phyloP scores from a whole-genome alignment of 2,113 vertebrate genomes.

The Myrmophylax atrothorax region DNA sequence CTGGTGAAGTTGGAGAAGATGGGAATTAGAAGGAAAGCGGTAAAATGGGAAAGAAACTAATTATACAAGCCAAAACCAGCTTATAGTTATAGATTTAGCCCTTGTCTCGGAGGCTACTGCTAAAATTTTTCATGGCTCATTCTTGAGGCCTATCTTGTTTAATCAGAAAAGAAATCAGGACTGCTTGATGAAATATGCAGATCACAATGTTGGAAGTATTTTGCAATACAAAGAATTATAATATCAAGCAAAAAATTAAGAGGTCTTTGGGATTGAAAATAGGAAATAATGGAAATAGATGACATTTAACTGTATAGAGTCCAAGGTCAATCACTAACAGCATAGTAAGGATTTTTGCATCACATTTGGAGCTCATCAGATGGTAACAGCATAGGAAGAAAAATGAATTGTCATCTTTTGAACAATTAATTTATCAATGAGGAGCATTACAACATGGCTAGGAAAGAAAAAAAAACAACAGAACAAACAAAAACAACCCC shows the following conservation, averaged over 20 bases:
- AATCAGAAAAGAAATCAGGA: constrained; percentile 50
- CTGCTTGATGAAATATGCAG: constrained; percentile 52
- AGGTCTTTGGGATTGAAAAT: not conserved
- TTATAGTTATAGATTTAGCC: not conserved
- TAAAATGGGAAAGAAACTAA: not conserved
- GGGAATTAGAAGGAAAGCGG: not conserved
- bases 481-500: fast-evolving
- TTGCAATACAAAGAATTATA: constrained; percentile 35
- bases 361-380: constrained; percentile 56
- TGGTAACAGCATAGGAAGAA: not conserved
- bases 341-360: constrained; percentile 30
- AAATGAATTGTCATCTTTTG: not conserved
- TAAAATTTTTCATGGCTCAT: not conserved
- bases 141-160: not conserved
- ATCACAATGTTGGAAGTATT: constrained; percentile 11
- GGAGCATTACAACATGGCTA: not conserved
- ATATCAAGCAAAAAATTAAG: not conserved
- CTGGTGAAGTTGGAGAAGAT: not conserved
- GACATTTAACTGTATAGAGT: constrained; percentile 38
- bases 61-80: not conserved
- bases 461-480: not conserved
- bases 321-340: constrained; percentile 54
- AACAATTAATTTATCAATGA: not conserved
- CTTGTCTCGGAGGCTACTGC: not conserved
- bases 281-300: constrained; percentile 20